Conservation (phyloP, 2,113 vertebrate genomes). For the Burhinus oedicnemus region DNA sequence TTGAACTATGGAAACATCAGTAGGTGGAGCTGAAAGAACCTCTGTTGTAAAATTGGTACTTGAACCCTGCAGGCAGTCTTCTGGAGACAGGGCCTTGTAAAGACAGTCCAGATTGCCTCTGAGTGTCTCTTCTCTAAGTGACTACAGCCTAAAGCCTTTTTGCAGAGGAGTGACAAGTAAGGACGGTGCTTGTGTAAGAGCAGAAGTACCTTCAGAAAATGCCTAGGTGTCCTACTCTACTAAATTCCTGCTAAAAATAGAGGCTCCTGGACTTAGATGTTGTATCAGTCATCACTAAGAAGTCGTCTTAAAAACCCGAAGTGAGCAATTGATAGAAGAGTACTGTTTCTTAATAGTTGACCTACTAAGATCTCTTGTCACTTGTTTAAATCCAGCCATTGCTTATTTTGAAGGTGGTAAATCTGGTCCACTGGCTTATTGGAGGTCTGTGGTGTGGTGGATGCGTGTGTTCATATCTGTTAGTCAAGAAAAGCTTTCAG, state of each 20-base stretch:
- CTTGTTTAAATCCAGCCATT: not conserved
- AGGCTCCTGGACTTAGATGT: not conserved
- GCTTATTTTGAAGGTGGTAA: not conserved
- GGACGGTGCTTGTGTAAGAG: not conserved
- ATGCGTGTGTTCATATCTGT: not conserved
- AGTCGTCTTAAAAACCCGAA: not conserved
- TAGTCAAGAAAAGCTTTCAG: not conserved
- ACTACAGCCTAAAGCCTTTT: not conserved
- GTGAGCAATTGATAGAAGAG: not conserved
- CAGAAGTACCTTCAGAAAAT: not conserved
- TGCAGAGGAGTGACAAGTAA: not conserved
- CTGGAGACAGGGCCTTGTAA: not conserved
- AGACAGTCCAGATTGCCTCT: not conserved
- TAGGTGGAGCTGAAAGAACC: not conserved
- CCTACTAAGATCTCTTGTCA: not conserved
- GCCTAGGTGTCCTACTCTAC: not conserved
- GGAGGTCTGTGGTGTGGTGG: not conserved
- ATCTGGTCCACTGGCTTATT: not conserved
- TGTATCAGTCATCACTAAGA: not conserved
- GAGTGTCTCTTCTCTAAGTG: not conserved
- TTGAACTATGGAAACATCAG: not conserved
- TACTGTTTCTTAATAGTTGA: not conserved
- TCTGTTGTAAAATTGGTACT: not conserved
- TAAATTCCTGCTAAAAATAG: not conserved
- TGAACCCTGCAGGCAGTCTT: not conserved